These are phyloP conservation scores for Brachynemurus nebulosus DNA, from an alignment of 2,888 invertebrate genomes.

Conservation along the genomic window DNA sequence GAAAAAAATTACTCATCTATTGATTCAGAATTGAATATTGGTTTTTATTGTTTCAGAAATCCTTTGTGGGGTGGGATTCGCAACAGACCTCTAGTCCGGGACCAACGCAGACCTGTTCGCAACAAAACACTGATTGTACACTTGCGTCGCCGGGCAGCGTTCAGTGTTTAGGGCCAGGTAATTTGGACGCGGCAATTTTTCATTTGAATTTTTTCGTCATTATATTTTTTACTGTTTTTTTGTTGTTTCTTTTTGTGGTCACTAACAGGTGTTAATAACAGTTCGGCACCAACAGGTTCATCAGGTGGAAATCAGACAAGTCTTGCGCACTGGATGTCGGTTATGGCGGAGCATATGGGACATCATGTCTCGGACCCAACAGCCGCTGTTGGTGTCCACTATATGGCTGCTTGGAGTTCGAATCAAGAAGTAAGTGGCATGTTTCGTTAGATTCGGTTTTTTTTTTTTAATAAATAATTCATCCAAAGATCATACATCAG, in stretches of 20 bases:
- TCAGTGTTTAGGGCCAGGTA: constrained; percentile 8
- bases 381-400: constrained; percentile 45
- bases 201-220: too few relatives aligned
- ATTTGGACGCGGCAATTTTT: too few relatives aligned
- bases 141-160: constrained; percentile 6
- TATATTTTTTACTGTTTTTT: too few relatives aligned
- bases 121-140: constrained; percentile 8
- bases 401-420: constrained; percentile 32
- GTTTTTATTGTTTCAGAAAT: constrained; percentile 5
- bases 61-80: constrained; percentile 8
- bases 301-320: constrained; percentile 33
- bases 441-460: too few relatives aligned
- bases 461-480: too few relatives aligned
- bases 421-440: constrained; percentile 6
- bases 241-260: background rate
- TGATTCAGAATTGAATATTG: background rate
- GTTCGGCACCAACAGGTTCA: background rate
- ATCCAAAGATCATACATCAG: too few relatives aligned
- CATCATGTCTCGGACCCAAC: constrained; percentile 59
- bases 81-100: constrained; percentile 8
- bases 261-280: constrained; percentile 4
- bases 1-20: background rate
- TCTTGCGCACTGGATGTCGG: constrained; percentile 92
- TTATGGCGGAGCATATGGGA: constrained; percentile 93
- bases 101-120: constrained; percentile 7